A percentile compares a stretch with the other conserved stretches of the same genome.
Evolutionary conservation across 2,113 vertebrate species (phyloP).

Genomic region (Syngnathus scovelli): DNA sequence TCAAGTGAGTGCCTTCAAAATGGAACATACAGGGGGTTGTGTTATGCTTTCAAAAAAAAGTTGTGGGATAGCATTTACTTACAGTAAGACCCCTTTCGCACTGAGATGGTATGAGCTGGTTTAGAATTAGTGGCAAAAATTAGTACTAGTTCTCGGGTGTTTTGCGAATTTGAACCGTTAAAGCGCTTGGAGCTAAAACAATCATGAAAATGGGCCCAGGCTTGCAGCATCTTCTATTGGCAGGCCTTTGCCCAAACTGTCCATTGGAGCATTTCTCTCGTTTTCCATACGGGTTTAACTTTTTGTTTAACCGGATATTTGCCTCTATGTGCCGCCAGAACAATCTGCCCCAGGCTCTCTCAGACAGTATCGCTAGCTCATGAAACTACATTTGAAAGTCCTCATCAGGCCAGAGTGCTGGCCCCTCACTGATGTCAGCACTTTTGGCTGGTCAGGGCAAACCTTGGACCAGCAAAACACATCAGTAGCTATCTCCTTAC

Average conservation of each 20-base stretch:
- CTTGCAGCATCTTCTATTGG: neutral
- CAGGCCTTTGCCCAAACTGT: too few relatives aligned
- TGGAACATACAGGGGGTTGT: neutral
- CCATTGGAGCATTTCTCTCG: too few relatives aligned
- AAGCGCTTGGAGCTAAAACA: neutral
- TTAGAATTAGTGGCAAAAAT: neutral
- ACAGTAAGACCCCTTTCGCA: neutral
- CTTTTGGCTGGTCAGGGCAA: neutral
- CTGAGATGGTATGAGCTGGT: neutral
- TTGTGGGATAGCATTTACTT: neutral
- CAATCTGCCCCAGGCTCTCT: too few relatives aligned
- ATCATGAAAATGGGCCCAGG: neutral
- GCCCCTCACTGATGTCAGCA: neutral
- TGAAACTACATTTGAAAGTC: too few relatives aligned
- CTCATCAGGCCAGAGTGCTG: neutral
- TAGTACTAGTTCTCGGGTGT: neutral
- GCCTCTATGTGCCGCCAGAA: neutral
- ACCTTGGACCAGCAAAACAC: too few relatives aligned
- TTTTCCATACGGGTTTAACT: too few relatives aligned
- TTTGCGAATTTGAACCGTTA: neutral
- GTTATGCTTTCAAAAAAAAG: neutral
- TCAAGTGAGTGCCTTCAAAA: neutral
- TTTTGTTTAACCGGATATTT: neutral
- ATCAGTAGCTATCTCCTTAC: too few relatives aligned
- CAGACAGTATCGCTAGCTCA: too few relatives aligned